Percentiles rank a stretch among this genome's conserved stretches.
Conservation (phyloP, 2,888 invertebrate genomes). For the Maniola hyperantus region DNA sequence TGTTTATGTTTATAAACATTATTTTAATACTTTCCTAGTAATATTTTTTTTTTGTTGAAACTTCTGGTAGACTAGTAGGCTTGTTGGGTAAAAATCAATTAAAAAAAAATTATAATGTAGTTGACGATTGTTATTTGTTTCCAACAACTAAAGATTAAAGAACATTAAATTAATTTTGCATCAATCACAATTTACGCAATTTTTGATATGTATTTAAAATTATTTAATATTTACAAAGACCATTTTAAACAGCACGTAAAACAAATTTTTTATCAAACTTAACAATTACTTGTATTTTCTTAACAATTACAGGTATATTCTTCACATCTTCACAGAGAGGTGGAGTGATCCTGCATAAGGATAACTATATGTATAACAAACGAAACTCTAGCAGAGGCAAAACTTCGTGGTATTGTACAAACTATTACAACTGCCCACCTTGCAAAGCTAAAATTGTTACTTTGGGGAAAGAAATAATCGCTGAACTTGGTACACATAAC, state of each 20-base stretch:
- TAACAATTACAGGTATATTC: slow-evolving; percentile 39
- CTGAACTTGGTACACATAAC: slow-evolving; percentile 28
- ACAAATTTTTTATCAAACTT: background rate
- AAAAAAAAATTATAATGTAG: no score
- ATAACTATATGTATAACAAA: slow-evolving; percentile 49
- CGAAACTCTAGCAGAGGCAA: slow-evolving; percentile 38
- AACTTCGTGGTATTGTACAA: slow-evolving; percentile 51
- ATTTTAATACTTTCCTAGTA: background rate
- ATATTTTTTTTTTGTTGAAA: no score
- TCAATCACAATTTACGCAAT: no score
- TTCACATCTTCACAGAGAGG: slow-evolving; percentile 52
- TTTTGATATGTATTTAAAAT: no score
- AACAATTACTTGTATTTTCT: slow-evolving; percentile 35
- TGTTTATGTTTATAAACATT: background rate
- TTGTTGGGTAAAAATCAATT: no score
- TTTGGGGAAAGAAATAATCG: slow-evolving; percentile 6
- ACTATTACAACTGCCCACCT: slow-evolving; percentile 43
- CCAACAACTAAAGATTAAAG: no score
- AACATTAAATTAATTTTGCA: no score
- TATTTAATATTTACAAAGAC: no score
- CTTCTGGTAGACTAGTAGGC: no score
- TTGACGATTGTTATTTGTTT: no score
- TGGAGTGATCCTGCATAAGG: slow-evolving; percentile 49
- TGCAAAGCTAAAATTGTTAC: slow-evolving; percentile 34
- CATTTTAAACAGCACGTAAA: background rate